These are phyloP conservation scores for Cariama cristata DNA, from an alignment of 2,113 vertebrate genomes.

Conservation along the genomic window DNA sequence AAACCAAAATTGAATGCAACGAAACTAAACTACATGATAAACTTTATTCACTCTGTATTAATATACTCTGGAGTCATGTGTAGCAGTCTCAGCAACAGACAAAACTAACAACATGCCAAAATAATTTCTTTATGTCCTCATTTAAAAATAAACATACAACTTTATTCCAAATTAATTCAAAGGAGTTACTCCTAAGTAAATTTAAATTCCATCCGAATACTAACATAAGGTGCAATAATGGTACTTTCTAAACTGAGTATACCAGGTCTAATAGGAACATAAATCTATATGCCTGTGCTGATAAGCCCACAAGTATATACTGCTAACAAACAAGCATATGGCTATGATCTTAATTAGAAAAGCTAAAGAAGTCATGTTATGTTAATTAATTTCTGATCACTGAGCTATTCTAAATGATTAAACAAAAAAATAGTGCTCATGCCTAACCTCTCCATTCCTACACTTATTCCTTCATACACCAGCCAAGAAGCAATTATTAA, in stretches of 20 bases:
- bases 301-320: background rate
- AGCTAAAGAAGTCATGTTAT: slow-evolving; percentile 8
- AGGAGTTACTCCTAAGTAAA: background rate
- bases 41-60: background rate
- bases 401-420: slow-evolving; percentile 27
- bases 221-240: background rate
- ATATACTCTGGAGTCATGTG: background rate
- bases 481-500: slow-evolving; percentile 12
- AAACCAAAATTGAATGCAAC: background rate
- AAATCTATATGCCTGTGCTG: background rate
- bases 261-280: background rate
- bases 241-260: background rate
- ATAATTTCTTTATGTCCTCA: background rate
- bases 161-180: background rate
- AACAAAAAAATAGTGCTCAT: background rate
- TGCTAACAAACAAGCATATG: background rate
- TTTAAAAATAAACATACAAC: background rate
- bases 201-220: background rate
- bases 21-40: background rate
- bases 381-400: slow-evolving; percentile 42
- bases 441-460: slow-evolving; percentile 20
- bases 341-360: background rate
- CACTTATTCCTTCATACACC: background rate
- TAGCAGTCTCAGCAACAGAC: background rate
- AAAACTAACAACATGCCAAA: background rate